A percentile compares a stretch with the other conserved stretches of the same genome.
Conservation (phyloP, 2,113 vertebrate species). For the Myrmecophaga tridactyla region DNA sequence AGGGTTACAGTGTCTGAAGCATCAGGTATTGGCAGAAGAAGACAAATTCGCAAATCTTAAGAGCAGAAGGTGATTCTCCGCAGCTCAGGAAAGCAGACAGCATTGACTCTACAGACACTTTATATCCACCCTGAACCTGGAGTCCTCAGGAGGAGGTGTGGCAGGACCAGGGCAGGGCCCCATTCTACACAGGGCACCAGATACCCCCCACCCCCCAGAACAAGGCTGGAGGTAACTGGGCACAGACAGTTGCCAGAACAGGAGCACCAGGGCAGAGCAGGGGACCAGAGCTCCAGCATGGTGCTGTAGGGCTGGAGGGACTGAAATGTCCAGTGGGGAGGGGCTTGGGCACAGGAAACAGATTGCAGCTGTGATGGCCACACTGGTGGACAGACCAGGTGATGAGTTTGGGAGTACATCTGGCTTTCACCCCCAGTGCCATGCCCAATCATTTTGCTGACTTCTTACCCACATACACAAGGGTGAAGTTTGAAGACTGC, state of each 20-base stretch:
- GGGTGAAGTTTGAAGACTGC: background rate
- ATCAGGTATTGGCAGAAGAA: background rate
- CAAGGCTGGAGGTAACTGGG: background rate
- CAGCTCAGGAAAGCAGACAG: background rate
- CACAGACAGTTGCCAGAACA: background rate
- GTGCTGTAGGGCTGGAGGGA: too few species aligned
- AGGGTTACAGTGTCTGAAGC: background rate
- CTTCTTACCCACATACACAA: background rate
- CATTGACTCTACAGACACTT: too few species aligned
- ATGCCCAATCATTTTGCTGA: background rate
- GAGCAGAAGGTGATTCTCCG: background rate
- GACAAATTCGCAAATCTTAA: background rate
- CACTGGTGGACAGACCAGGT: background rate
- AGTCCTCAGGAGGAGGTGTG: background rate
- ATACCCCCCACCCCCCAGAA: rapidly evolving
- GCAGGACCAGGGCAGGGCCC: background rate
- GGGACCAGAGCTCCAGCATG: background rate
- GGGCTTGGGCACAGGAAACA: background rate
- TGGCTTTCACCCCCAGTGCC: background rate
- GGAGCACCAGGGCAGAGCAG: background rate
- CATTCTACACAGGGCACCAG: rapidly evolving
- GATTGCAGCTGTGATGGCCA: background rate
- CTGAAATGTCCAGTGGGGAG: background rate
- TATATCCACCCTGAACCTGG: background rate
- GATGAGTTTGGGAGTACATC: background rate